Base-by-base conservation (phyloP, 2,888 invertebrate genomes). In the Eupelmus urozonus region DNA sequence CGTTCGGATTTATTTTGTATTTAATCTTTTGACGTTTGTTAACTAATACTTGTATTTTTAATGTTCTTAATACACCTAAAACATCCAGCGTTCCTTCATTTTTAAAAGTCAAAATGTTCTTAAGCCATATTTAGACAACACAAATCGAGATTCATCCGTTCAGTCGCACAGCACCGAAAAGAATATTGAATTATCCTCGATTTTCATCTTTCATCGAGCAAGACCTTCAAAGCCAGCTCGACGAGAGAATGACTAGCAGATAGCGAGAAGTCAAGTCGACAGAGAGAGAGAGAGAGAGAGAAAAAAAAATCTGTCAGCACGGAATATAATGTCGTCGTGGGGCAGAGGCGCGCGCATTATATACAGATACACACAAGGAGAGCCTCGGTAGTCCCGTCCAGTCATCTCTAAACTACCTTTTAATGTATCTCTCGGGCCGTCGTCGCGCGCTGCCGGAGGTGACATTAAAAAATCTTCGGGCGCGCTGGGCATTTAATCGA, bases 341-440 rank as follows among this genome's bases (percentile, higher is more conserved):
- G 20, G 5, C 29, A 20, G 55, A 59, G 60, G 34, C 53, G 18
- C 60, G 60, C 70, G 51, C 60, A 16, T 18, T 49, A 16, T 65
- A 51, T 65, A 65, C 23, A 53, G 9, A 18, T 18, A n/a, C 29
- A 18, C 51, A 40, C 20, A 60, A 2, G 20, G 18, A 40, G 2
- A 2, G 18, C 53, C 20, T 49, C 73, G 63, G 65, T 76, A 71
- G 79, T 79, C 71, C 34, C 79, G 84, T 82, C 86, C 84, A 86
- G 87, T 88, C 88, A 88, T 88, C 85, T 85, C 85, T 82, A 86
- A 87, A 88, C 85, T 86, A 85, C 86, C 87, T 87, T 89, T 89
- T 88, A 88, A 89, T 88, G 87, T 85, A 66, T 67, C 62, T 53
- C 69, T 51, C 62, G 63, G 3, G 9, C 4, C 67, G n/a, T n/a